Evolutionary conservation across 2,888 invertebrate species (phyloP).

Genomic region (Julus scanicus): DNA sequence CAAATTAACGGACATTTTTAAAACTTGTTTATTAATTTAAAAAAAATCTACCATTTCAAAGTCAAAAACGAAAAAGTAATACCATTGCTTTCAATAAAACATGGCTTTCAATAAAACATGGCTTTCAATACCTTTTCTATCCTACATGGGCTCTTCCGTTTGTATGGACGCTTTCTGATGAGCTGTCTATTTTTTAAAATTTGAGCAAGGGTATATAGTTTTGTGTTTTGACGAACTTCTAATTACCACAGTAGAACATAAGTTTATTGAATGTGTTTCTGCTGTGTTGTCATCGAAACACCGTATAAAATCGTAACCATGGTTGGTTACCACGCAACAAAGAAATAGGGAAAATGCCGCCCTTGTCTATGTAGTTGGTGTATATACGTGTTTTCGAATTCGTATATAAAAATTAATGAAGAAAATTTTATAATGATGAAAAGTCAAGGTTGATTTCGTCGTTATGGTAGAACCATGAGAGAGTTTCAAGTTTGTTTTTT

Average conservation of each 20-base stretch:
- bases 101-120: too few relatives aligned
- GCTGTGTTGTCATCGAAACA: conserved; percentile 22
- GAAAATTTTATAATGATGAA: conserved; percentile 45
- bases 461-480: conserved; percentile 37
- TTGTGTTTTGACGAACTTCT: neutral
- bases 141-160: too few relatives aligned
- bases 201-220: too few relatives aligned
- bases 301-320: conserved; percentile 30
- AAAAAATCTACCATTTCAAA: too few relatives aligned
- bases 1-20: too few relatives aligned
- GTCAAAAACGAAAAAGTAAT: too few relatives aligned
- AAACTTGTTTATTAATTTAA: too few relatives aligned
- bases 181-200: too few relatives aligned
- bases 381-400: conserved; percentile 42
- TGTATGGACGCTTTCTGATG: too few relatives aligned
- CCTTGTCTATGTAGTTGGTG: neutral
- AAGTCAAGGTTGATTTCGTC: conserved; percentile 44
- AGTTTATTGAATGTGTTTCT: neutral
- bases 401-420: conserved; percentile 39
- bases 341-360: conserved; percentile 9
- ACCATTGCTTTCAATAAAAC: too few relatives aligned
- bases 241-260: neutral
- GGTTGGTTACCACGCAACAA: conserved; percentile 38
- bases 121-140: too few relatives aligned
- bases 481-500: neutral